phyloP scores from a whole-genome alignment of 2,888 invertebrate species.

The Escarpia spicata region DNA sequence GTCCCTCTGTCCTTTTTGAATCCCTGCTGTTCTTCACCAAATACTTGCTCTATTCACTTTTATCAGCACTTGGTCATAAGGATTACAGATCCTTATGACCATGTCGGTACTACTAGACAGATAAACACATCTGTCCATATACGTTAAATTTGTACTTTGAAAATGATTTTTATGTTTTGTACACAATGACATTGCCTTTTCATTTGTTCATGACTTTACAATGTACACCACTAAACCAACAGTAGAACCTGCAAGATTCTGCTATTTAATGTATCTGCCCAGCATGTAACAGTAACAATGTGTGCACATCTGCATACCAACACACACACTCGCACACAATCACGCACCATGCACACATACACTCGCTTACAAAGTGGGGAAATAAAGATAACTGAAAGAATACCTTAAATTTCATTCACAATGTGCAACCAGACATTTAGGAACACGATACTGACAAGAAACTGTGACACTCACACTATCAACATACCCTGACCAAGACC shows the following conservation, averaged over 20 bases:
- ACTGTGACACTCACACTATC: neutral
- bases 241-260: neutral
- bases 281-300: neutral
- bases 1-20: too few relatives aligned
- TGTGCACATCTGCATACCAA: constrained; percentile 6
- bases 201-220: constrained; percentile 3
- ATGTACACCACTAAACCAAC: constrained; percentile 6
- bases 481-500: neutral
- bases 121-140: too few relatives aligned
- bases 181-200: constrained; percentile 5
- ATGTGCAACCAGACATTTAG: neutral
- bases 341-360: neutral
- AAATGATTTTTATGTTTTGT: too few relatives aligned
- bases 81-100: too few relatives aligned
- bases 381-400: constrained; percentile 16
- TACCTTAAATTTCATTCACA: neutral
- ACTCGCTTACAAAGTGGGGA: neutral
- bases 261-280: neutral
- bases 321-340: neutral
- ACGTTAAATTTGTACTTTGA: too few relatives aligned
- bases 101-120: too few relatives aligned
- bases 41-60: too few relatives aligned
- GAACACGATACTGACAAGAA: neutral
- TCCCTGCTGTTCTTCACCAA: too few relatives aligned
- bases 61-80: too few relatives aligned